These are phyloP conservation scores for Valencia hispanica DNA, from an alignment of 2,797 vertebrate species.

Conservation along the genomic window DNA sequence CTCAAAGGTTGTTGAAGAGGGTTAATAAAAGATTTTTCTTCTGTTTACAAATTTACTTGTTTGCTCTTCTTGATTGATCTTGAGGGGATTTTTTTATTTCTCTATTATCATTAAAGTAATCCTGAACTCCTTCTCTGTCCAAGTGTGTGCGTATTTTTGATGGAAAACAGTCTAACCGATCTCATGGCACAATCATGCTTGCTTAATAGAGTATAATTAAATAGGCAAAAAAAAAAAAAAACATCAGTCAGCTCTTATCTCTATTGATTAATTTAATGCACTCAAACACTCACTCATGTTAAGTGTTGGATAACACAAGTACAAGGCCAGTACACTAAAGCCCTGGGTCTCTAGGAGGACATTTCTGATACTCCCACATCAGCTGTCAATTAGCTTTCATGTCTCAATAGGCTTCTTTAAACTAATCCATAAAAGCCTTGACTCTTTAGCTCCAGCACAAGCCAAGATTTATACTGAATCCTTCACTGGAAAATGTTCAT, in stretches of 20 bases:
- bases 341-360: constrained; percentile 52
- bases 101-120: constrained; percentile 16
- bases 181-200: constrained; percentile 77
- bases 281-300: constrained; percentile 23
- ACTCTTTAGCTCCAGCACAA: constrained; percentile 25
- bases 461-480: constrained; percentile 38
- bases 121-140: neutral
- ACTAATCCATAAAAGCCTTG: constrained; percentile 51
- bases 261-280: constrained; percentile 67
- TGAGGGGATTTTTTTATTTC: constrained; percentile 5
- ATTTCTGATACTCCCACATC: constrained; percentile 64
- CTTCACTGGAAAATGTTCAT: constrained; percentile 35
- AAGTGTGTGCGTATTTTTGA: constrained; percentile 1
- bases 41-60: neutral
- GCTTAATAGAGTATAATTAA: constrained; percentile 83
- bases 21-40: constrained; percentile 34
- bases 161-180: constrained; percentile 51
- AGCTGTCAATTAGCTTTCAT: constrained; percentile 68
- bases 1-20: constrained; percentile 24
- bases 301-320: constrained; percentile 15
- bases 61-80: constrained; percentile 21
- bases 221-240: constrained; percentile 68
- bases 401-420: constrained; percentile 66
- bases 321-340: constrained; percentile 32
- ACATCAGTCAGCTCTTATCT: constrained; percentile 67